Base-by-base conservation (phyloP, 2,888 invertebrate genomes). In the Acanthococcus lagerstroemiae region DNA sequence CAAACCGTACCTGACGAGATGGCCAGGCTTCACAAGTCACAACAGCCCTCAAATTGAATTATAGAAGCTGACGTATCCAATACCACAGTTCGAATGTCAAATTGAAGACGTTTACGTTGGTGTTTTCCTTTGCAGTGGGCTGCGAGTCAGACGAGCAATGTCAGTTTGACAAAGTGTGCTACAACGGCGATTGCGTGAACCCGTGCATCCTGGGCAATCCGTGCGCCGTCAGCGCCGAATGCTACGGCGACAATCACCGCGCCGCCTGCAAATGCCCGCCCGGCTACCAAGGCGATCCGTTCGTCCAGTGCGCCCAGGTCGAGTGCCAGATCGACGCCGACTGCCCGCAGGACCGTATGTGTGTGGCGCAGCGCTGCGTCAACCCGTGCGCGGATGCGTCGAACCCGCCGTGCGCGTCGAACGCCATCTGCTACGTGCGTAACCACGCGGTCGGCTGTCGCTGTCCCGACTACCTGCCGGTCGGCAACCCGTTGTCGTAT, bases 121-220 rank as follows among this genome's bases (percentile, higher is more conserved):
- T n/a, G n/a, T n/a, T n/a, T n/a, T 37, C 15, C 69, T 68, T 80
- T 80, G 60, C 76, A 87, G 87, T 89, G 73, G 89, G 88, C 60
- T 94, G 94, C 75, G 83, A 86, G 74, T 84, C 85, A 22, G 90
- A 93, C 74, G 83, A 82, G 48, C 90, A 92, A 75, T 93, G 93
- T 74, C 78, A 83, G n/a, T 81, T 84, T 70, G 84, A 85, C 67
- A 85, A 88, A 72, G 87, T 87, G 69, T 93, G 93, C 74, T 84
- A 87, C 75, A 89, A 90, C 73, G 84, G 85, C 1, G 86, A 87
- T 72, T 92, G 91, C 73, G 79, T 90, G 9, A 88, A 84, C 74
- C 90, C 91, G 24, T 92, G 92, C 73, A 78, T 88, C 17, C 75
- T 89, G 22, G 83, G 83, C 68, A 87, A 90, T 74, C 88, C 88